phyloP scores from a whole-genome alignment of 1,140 invertebrate species.

The Gerris buenoi region DNA sequence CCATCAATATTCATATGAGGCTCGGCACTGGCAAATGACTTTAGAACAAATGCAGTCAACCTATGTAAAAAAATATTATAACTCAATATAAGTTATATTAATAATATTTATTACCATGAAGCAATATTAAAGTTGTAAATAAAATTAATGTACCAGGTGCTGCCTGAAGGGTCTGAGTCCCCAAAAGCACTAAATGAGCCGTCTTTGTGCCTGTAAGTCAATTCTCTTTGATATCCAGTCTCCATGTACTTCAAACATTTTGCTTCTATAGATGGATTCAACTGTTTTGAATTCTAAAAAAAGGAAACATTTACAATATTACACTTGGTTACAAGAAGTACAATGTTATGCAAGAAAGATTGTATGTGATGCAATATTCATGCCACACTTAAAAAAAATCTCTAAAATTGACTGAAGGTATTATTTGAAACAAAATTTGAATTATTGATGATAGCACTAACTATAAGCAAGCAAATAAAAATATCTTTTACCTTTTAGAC shows the following conservation, averaged over 20 bases:
- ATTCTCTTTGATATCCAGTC: slow-evolving; percentile 76
- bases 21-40: slow-evolving; percentile 72
- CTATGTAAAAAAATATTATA: slow-evolving; percentile 36
- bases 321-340: too few species aligned
- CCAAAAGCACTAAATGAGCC: slow-evolving; percentile 94
- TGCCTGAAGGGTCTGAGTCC: slow-evolving; percentile 58
- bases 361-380: too few species aligned
- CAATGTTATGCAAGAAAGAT: too few species aligned
- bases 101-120: too few species aligned
- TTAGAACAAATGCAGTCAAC: slow-evolving; percentile 85
- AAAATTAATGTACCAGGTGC: slow-evolving; percentile 91
- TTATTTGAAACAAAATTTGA: too few species aligned
- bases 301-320: not conserved
- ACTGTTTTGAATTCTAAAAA: slow-evolving; percentile 40
- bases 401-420: too few species aligned
- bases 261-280: slow-evolving; percentile 47
- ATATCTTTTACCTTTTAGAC: too few species aligned
- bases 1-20: slow-evolving; percentile 66
- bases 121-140: too few species aligned
- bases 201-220: slow-evolving; percentile 75
- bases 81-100: too few species aligned
- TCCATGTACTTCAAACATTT: slow-evolving; percentile 64
- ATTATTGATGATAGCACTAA: too few species aligned
- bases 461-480: too few species aligned
- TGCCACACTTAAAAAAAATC: too few species aligned